A percentile compares a stretch with the other conserved stretches of the same genome.
These are phyloP conservation scores for Trypoxylus dichotomus DNA, from an alignment of 1,140 invertebrate species.

Conservation along the genomic window DNA sequence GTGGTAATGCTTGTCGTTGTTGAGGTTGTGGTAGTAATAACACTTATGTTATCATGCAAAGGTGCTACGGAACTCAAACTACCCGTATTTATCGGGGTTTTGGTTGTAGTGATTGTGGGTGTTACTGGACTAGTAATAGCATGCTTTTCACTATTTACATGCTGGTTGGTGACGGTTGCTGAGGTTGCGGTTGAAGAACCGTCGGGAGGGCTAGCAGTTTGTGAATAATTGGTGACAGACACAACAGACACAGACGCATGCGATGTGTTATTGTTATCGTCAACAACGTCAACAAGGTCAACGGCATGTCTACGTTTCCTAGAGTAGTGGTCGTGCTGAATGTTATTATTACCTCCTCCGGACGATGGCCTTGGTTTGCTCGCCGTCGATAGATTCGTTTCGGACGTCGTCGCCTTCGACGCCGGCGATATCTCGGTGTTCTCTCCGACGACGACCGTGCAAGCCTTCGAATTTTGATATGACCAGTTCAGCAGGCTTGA, in stretches of 20 bases:
- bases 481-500: slow-evolving; percentile 81
- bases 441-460: slow-evolving; percentile 80
- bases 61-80: slow-evolving; percentile 32
- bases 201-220: slow-evolving; percentile 35
- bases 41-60: slow-evolving; percentile 37
- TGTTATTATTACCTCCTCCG: slow-evolving; percentile 72
- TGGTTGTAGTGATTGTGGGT: not conserved
- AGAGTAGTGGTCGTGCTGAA: slow-evolving; percentile 35
- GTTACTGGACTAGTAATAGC: slow-evolving; percentile 33
- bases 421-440: slow-evolving; percentile 65
- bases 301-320: slow-evolving; percentile 50
- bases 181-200: slow-evolving; percentile 11
- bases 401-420: slow-evolving; percentile 64
- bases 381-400: slow-evolving; percentile 64
- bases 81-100: slow-evolving; percentile 23
- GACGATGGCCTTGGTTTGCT: slow-evolving; percentile 59
- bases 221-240: slow-evolving; percentile 27
- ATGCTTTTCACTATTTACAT: slow-evolving; percentile 36
- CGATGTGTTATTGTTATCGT: slow-evolving; percentile 36
- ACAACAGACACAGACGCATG: slow-evolving; percentile 45
- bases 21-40: slow-evolving; percentile 14
- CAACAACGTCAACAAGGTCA: not conserved
- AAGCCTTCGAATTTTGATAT: slow-evolving; percentile 76
- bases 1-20: not conserved
- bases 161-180: not conserved